A percentile compares a stretch with the other conserved stretches of the same genome.
Conservation (phyloP, 1,140 invertebrate species). For the Aethina tumida region DNA sequence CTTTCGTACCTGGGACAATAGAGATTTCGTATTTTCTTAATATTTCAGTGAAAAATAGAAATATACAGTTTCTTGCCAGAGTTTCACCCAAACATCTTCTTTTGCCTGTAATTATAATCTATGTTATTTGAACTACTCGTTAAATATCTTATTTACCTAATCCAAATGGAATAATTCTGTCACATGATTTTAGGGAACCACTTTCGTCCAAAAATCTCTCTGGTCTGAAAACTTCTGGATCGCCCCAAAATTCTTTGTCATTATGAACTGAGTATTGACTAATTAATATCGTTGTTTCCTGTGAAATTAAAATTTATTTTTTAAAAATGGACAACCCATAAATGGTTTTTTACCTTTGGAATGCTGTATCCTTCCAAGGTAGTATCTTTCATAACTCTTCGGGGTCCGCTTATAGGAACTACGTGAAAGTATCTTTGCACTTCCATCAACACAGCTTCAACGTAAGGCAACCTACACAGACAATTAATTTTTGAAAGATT, state of each 20-base stretch:
- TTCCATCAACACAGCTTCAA: constrained; percentile 51
- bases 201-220: constrained; percentile 57
- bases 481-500: constrained; percentile 5
- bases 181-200: constrained; percentile 44
- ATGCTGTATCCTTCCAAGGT: constrained; percentile 52
- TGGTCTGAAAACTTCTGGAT: constrained; percentile 58
- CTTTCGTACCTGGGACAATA: constrained; percentile 24
- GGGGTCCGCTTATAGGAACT: constrained; percentile 55
- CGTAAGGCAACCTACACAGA: constrained; percentile 33
- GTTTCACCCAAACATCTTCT: constrained; percentile 52
- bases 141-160: constrained; percentile 42
- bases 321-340: constrained; percentile 7
- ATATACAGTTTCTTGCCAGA: constrained; percentile 45
- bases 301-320: constrained; percentile 7
- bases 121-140: constrained; percentile 3
- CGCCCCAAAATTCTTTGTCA: constrained; percentile 54
- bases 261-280: constrained; percentile 59
- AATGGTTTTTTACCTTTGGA: constrained; percentile 42
- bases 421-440: constrained; percentile 47
- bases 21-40: constrained; percentile 43
- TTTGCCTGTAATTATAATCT: constrained; percentile 38
- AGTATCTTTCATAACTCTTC: constrained; percentile 49
- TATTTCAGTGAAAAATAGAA: constrained; percentile 43
- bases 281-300: constrained; percentile 49
- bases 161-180: constrained; percentile 60